Percentiles rank a stretch among this genome's conserved stretches.
Conservation (phyloP, 2,888 invertebrate species). For the Volucella inanis region DNA sequence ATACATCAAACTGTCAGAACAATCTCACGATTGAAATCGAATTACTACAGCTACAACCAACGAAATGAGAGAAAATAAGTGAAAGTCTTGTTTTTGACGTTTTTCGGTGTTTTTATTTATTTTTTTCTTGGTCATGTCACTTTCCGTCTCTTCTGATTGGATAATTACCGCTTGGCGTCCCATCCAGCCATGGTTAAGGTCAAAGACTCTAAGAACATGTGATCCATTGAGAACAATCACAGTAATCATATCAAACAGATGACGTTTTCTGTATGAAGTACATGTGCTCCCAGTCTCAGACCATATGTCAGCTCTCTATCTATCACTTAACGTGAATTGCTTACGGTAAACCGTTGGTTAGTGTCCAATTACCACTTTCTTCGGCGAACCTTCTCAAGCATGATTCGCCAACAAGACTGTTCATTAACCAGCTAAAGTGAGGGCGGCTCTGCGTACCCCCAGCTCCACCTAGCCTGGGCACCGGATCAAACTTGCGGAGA, state of each 20-base stretch:
- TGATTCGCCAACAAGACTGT: conserved; percentile 45
- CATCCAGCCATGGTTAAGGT: conserved; percentile 43
- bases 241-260: conserved; percentile 38
- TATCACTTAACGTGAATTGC: conserved; percentile 66
- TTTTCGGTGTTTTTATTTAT: neutral
- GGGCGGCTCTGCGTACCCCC: conserved; percentile 6
- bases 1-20: conserved; percentile 61
- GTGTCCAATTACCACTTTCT: conserved; percentile 74
- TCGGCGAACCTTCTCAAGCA: conserved; percentile 22
- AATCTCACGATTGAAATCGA: conserved; percentile 68
- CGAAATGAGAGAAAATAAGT: conserved; percentile 62
- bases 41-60: conserved; percentile 41
- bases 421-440: conserved; percentile 50
- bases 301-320: conserved; percentile 32
- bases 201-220: conserved; percentile 49
- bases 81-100: conserved; percentile 53
- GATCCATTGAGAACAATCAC: conserved; percentile 20
- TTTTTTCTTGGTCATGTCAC: neutral
- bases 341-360: conserved; percentile 68
- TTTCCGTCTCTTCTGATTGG: conserved; percentile 42
- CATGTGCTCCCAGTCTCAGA: conserved; percentile 24
- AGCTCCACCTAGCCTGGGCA: too few relatives aligned
- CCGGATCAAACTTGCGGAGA: conserved; percentile 7
- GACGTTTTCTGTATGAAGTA: conserved; percentile 10
- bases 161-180: conserved; percentile 48